A percentile compares a stretch with the other conserved stretches of the same genome.
Evolutionary conservation across 2,113 vertebrate genomes (phyloP).

Genomic region (Bos javanicus): DNA sequence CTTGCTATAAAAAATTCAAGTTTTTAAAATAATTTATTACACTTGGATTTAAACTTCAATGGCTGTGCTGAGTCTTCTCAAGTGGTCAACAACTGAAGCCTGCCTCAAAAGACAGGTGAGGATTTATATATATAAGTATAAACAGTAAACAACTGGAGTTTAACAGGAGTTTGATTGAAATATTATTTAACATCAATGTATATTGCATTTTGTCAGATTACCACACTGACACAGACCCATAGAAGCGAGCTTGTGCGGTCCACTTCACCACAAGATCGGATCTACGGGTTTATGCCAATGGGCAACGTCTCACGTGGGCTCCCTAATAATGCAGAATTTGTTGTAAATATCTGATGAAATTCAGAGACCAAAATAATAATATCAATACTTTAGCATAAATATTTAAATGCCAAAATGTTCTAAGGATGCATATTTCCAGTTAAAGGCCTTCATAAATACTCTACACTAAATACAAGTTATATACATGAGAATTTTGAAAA

Average conservation of each 20-base stretch:
- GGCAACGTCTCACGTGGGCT: slow-evolving; percentile 76
- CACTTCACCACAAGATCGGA: slow-evolving; percentile 99
- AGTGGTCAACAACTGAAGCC: not conserved
- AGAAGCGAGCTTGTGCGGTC: slow-evolving; percentile 98
- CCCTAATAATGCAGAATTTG: slow-evolving; percentile 5
- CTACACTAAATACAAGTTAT: not conserved
- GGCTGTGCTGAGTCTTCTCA: not conserved
- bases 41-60: slow-evolving; percentile 10
- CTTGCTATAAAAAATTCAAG: not conserved
- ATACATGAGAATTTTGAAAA: slow-evolving; percentile 24
- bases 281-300: slow-evolving; percentile 99
- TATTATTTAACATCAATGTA: not conserved
- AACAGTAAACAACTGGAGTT: not conserved
- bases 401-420: slow-evolving; percentile 7
- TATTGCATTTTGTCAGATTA: slow-evolving; percentile 78
- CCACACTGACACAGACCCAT: slow-evolving; percentile 99
- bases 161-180: slow-evolving; percentile 20
- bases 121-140: not conserved
- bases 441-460: slow-evolving; percentile 34
- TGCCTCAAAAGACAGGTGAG: slow-evolving; percentile 1
- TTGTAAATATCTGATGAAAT: slow-evolving; percentile 18
- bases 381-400: slow-evolving; percentile 5
- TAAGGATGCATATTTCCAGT: not conserved
- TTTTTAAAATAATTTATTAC: not conserved
- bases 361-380: not conserved